phyloP scores from a whole-genome alignment of 53 echinoderm and acorn worm species.

The Zoroaster sp. region DNA sequence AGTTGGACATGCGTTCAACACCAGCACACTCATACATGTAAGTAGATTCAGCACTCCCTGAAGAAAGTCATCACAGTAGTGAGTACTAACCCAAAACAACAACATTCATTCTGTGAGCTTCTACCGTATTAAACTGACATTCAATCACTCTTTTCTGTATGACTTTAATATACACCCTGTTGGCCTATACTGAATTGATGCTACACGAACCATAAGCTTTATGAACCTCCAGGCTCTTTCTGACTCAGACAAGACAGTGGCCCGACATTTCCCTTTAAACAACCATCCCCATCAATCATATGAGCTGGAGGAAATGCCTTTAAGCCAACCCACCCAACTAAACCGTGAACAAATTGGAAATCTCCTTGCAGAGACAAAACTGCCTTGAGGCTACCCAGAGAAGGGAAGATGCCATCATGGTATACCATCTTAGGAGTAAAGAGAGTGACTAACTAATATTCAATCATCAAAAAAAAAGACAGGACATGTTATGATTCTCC shows the following conservation, averaged over 20 bases:
- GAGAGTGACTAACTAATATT: background rate
- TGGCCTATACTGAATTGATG: background rate
- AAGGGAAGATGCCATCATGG: slow-evolving; percentile 8
- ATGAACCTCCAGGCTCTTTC: slow-evolving; percentile 38
- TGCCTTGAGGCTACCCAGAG: background rate
- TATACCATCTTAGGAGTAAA: background rate
- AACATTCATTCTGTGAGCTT: background rate
- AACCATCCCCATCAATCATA: slow-evolving; percentile 29
- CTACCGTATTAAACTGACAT: background rate
- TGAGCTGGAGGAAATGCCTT: background rate
- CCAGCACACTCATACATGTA: background rate
- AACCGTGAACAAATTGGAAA: slow-evolving; percentile 35
- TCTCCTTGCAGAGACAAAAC: background rate
- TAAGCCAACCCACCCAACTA: background rate
- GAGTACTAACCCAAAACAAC: slow-evolving; percentile 5
- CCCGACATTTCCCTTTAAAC: background rate
- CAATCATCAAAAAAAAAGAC: too few relatives aligned
- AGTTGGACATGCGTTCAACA: background rate
- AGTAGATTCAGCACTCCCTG: background rate
- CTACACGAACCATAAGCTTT: slow-evolving; percentile 8
- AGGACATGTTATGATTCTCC: too few relatives aligned
- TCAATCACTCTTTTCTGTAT: slow-evolving; percentile 2
- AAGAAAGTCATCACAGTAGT: background rate
- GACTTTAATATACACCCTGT: slow-evolving; percentile 1
- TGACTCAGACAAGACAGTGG: slow-evolving; percentile 22